These are phyloP conservation scores for Bujurquina vittata DNA, from an alignment of 2,113 vertebrate species.

Conservation along the genomic window DNA sequence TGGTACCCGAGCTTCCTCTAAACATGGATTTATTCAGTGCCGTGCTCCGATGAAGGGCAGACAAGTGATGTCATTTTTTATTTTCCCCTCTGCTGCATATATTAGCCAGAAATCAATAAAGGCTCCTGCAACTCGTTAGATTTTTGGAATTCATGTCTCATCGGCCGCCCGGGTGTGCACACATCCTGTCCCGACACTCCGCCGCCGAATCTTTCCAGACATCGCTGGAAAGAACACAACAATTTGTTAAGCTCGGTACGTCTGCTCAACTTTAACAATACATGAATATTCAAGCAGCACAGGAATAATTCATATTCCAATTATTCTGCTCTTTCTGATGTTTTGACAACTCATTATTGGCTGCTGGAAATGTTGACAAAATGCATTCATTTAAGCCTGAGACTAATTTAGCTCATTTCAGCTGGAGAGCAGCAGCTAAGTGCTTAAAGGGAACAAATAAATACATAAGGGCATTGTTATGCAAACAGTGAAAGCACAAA, in stretches of 20 bases:
- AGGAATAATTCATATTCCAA: conserved; percentile 34
- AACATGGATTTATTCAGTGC: conserved; percentile 36
- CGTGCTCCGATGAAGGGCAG: conserved; percentile 13
- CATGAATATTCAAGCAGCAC: conserved; percentile 57
- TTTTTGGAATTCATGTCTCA: conserved; percentile 35
- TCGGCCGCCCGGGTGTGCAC: conserved; percentile 49
- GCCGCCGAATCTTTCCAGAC: conserved; percentile 44
- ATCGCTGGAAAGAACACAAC: conserved; percentile 15
- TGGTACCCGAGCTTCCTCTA: conserved; percentile 4
- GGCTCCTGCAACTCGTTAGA: conserved; percentile 41
- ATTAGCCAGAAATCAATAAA: conserved; percentile 56
- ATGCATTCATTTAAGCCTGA: conserved; percentile 46
- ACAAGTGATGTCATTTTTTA: conserved; percentile 29
- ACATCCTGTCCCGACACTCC: conserved; percentile 23
- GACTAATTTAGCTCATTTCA: conserved; percentile 40
- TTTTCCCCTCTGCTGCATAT: conserved; percentile 46
- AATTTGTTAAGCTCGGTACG: conserved; percentile 49
- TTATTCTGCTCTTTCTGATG: conserved; percentile 42
- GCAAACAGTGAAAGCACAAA: conserved; percentile 2
- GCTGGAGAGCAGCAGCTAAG: conserved; percentile 8
- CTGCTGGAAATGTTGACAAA: conserved; percentile 43
- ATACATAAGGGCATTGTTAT: conserved; percentile 4
- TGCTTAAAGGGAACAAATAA: neutral
- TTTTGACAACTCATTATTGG: conserved; percentile 58
- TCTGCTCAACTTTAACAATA: conserved; percentile 20